Conservation (phyloP, 2,888 invertebrate species). For the Lochmaea crataegi region DNA sequence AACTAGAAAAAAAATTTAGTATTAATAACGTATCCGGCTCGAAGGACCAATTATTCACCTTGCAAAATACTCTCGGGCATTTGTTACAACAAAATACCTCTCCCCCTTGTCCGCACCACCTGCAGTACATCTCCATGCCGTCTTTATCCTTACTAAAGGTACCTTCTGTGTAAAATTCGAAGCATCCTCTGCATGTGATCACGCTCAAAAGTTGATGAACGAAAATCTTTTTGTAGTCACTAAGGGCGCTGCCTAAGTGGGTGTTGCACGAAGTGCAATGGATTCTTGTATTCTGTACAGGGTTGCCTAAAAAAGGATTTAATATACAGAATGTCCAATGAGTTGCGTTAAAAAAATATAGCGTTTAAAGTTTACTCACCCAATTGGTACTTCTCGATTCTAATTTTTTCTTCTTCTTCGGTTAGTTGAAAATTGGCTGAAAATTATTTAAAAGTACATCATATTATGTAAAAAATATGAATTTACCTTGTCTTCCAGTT, state of each 20-base stretch:
- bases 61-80: slow-evolving; percentile 80
- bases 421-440: slow-evolving; percentile 53
- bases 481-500: slow-evolving; percentile 54
- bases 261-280: slow-evolving; percentile 83
- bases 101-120: slow-evolving; percentile 84
- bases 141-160: slow-evolving; percentile 86
- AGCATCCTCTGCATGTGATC: slow-evolving; percentile 77
- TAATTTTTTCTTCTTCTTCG: slow-evolving; percentile 49
- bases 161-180: slow-evolving; percentile 82
- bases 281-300: slow-evolving; percentile 70
- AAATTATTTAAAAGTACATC: slow-evolving; percentile 28
- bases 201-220: slow-evolving; percentile 80
- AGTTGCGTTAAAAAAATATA: too few relatives aligned
- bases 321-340: too few relatives aligned
- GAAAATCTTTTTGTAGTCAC: slow-evolving; percentile 72
- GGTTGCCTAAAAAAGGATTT: slow-evolving; percentile 45
- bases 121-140: slow-evolving; percentile 83
- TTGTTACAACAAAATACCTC: slow-evolving; percentile 80
- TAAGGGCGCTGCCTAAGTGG: slow-evolving; percentile 79
- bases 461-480: neutral
- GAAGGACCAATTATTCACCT: slow-evolving; percentile 61
- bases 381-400: slow-evolving; percentile 9
- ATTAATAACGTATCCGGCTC: neutral
- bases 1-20: slow-evolving; percentile 67
- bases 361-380: slow-evolving; percentile 5